These are phyloP conservation scores for Bedellia somnulentella DNA, from an alignment of 2,888 invertebrate genomes.

Conservation along the genomic window DNA sequence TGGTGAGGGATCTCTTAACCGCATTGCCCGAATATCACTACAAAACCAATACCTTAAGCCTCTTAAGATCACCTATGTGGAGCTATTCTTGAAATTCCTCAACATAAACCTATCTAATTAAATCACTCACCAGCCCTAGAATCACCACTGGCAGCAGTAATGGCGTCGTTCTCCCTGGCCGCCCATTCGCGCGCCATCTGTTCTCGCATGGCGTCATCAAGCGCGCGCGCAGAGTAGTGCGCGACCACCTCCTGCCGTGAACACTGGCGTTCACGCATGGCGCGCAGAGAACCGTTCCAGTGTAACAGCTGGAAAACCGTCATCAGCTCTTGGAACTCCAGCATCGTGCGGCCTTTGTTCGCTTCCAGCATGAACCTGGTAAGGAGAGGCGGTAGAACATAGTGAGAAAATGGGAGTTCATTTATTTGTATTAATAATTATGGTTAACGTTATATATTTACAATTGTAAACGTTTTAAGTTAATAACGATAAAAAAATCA, in stretches of 20 bases:
- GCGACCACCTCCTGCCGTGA: conserved; percentile 91
- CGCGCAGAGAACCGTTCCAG: conserved; percentile 95
- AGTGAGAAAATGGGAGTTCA: no score
- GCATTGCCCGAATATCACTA: no score
- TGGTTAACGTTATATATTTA: no score
- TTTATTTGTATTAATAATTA: no score
- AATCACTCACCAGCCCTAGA: no score
- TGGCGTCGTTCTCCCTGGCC: conserved; percentile 65
- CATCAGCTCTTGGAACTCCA: conserved; percentile 96
- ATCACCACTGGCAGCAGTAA: conserved; percentile 18
- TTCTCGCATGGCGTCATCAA: conserved; percentile 94
- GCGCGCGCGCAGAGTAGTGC: conserved; percentile 88
- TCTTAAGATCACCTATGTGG: no score
- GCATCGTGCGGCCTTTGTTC: conserved; percentile 91
- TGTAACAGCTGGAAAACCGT: conserved; percentile 95
- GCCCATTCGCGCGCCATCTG: conserved; percentile 97
- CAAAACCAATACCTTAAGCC: no score
- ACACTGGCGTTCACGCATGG: conserved; percentile 93
- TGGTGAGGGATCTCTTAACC: no score
- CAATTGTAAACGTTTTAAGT: no score
- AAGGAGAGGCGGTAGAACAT: conserved; percentile 3
- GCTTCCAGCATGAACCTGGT: conserved; percentile 72
- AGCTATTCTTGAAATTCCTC: no score
- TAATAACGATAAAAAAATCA: no score
- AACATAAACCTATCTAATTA: no score